Conservation (phyloP, 2,888 invertebrate genomes). For the Tethea ocularis region DNA sequence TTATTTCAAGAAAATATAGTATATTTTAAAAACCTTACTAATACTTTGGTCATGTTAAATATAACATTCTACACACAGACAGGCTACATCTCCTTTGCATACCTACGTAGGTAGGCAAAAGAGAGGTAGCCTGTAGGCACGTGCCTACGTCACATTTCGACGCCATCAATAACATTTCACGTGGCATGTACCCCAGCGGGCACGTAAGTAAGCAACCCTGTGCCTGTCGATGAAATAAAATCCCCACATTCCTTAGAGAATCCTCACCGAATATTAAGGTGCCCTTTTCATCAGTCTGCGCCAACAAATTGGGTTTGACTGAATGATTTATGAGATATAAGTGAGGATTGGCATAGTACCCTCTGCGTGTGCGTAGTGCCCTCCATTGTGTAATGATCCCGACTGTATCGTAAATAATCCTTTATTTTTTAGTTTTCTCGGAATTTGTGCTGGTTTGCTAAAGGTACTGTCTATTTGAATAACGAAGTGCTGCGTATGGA, state of each 20-base stretch:
- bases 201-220: conserved; percentile 14
- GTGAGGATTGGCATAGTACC: conserved; percentile 41
- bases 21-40: no score
- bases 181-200: background rate
- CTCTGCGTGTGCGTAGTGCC: no score
- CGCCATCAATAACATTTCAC: conserved; percentile 7
- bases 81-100: no score
- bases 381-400: conserved; percentile 35
- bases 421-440: conserved; percentile 5
- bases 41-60: no score
- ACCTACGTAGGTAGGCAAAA: no score
- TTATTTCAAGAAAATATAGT: no score
- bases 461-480: conserved; percentile 6
- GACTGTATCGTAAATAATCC: conserved; percentile 39
- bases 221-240: conserved; percentile 43
- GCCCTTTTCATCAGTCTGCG: conserved; percentile 57
- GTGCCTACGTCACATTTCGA: background rate
- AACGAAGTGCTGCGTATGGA: conserved; percentile 2
- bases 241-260: conserved; percentile 41
- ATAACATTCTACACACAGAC: no score
- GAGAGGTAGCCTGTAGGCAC: no score
- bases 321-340: conserved; percentile 63
- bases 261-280: conserved; percentile 45
- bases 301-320: conserved; percentile 58
- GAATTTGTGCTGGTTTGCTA: background rate